Evolutionary conservation across 2,888 invertebrate genomes (phyloP).

Genomic region (Neocrepidodera transversa): DNA sequence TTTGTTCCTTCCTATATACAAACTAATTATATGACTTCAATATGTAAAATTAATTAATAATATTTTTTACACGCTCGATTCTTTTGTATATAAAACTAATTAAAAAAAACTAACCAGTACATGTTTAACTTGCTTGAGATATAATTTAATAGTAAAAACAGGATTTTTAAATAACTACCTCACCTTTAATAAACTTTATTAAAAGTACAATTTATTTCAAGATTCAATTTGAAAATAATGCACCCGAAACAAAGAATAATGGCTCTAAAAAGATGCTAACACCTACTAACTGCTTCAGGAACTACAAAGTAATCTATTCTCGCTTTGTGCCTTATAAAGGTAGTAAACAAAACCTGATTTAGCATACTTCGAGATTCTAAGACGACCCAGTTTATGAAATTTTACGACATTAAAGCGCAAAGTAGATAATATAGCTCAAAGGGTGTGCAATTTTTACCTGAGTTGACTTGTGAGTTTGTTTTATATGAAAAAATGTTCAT

Average conservation of each 20-base stretch:
- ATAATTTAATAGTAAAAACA: too few species aligned
- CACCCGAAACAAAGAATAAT: constrained; percentile 9
- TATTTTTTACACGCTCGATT: too few species aligned
- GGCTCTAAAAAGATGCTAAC: neutral
- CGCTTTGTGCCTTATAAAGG: constrained; percentile 10
- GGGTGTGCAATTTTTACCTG: constrained; percentile 5
- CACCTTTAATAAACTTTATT: neutral
- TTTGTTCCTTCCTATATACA: too few species aligned
- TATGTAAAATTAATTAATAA: too few species aligned
- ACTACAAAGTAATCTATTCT: constrained; percentile 9
- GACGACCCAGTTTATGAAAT: constrained; percentile 5
- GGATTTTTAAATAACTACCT: too few species aligned
- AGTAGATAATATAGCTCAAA: constrained; percentile 6
- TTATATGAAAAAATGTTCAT: neutral
- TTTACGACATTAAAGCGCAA: constrained; percentile 4
- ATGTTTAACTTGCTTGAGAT: too few species aligned
- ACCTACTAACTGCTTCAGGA: neutral
- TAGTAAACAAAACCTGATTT: constrained; percentile 17
- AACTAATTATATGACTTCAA: too few species aligned
- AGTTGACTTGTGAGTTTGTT: neutral
- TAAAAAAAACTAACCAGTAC: too few species aligned
- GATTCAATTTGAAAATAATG: constrained; percentile 2
- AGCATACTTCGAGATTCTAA: constrained; percentile 1
- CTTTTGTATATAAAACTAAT: too few species aligned
- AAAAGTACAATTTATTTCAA: neutral